Evolutionary conservation across 1,140 invertebrate genomes (phyloP).

Genomic region (Whitmania pigra): DNA sequence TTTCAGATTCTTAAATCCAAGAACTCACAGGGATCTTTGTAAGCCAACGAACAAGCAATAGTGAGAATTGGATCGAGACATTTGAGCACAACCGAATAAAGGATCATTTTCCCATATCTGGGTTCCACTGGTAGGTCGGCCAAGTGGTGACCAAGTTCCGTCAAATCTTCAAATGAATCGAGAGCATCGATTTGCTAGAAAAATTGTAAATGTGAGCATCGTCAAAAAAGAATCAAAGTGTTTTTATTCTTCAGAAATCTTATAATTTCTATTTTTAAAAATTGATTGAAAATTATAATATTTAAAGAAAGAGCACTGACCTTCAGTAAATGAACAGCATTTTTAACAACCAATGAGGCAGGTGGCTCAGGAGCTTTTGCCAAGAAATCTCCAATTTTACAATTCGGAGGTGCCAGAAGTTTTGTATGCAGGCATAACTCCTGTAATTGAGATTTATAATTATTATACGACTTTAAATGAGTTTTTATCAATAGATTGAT

Average conservation of each 20-base stretch:
- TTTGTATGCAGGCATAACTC: constrained; percentile 86
- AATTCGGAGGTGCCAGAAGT: constrained; percentile 61
- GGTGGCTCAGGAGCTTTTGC: constrained; percentile 71
- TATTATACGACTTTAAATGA: neutral
- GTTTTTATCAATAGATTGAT: no score
- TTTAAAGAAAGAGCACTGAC: constrained; percentile 27
- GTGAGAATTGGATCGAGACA: constrained; percentile 88
- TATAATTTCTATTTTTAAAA: neutral
- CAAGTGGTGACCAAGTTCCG: constrained; percentile 71
- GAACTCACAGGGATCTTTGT: constrained; percentile 55
- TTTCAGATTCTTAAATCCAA: neutral
- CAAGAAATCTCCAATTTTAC: constrained; percentile 67
- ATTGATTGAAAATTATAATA: neutral
- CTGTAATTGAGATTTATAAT: constrained; percentile 39
- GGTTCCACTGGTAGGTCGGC: constrained; percentile 81
- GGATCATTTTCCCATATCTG: constrained; percentile 73
- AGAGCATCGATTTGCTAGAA: constrained; percentile 66
- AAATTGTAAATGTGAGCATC: neutral
- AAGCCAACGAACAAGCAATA: constrained; percentile 69
- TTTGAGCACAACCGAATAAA: constrained; percentile 77
- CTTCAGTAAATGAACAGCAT: constrained; percentile 63
- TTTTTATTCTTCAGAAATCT: neutral
- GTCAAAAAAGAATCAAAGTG: neutral
- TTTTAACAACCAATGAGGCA: constrained; percentile 56
- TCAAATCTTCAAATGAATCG: constrained; percentile 61